Percentiles rank a stretch among this genome's conserved stretches.
Evolutionary conservation across 2,113 vertebrate species (phyloP).

Genomic region (Alectura lathami): DNA sequence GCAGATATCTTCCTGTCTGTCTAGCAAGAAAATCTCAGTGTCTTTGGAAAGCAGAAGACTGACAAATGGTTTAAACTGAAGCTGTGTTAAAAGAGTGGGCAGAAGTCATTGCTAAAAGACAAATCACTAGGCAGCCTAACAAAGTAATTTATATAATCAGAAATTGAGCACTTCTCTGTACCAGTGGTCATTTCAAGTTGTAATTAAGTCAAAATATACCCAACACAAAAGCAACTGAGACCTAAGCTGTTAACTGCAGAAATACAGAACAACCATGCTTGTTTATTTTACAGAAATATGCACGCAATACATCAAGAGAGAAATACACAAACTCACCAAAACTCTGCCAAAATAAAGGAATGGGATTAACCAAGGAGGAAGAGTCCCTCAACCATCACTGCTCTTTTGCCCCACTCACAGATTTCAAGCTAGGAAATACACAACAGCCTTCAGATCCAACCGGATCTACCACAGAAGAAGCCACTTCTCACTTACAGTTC

Average conservation of each 20-base stretch:
- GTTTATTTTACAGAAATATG: not conserved
- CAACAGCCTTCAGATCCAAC: not conserved
- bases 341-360: not conserved
- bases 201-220: not conserved
- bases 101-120: not conserved
- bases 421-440: not conserved
- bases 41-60: not conserved
- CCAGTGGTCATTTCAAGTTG: not conserved
- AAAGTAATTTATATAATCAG: not conserved
- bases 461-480: not conserved
- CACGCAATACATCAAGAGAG: not conserved
- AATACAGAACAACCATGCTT: not conserved
- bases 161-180: not conserved
- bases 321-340: not conserved
- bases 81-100: not conserved
- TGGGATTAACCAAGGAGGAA: not conserved
- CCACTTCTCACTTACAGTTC: not conserved
- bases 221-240: not conserved
- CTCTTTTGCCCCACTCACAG: not conserved
- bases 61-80: slow-evolving; percentile 23
- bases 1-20: not conserved
- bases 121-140: not conserved
- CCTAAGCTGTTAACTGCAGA: not conserved
- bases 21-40: not conserved
- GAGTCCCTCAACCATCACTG: not conserved